Conservation (phyloP, 2,888 invertebrate genomes). For the Sarcophaga rosellei region DNA sequence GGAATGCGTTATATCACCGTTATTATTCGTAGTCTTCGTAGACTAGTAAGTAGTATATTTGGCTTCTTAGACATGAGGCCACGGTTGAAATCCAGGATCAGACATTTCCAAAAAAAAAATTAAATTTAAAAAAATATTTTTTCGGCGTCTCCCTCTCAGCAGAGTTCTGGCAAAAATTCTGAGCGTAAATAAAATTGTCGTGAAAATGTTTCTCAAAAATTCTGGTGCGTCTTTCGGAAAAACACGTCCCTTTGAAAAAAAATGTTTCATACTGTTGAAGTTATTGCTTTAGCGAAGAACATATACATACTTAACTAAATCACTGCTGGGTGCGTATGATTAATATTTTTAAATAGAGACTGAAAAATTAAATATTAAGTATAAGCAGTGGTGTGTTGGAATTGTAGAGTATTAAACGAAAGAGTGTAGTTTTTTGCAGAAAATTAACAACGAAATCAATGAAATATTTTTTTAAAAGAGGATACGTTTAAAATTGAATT, state of each 20-base stretch:
- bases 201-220: background rate
- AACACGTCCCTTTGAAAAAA: background rate
- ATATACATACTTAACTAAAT: background rate
- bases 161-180: background rate
- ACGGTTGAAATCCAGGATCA: background rate
- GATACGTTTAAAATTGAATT: no score
- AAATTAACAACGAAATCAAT: no score
- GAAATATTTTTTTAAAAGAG: no score
- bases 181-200: background rate
- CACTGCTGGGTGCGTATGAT: constrained; percentile 32
- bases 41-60: background rate
- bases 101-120: background rate
- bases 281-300: background rate
- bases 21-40: no score
- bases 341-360: constrained; percentile 10
- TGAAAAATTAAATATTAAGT: background rate
- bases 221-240: background rate
- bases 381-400: background rate
- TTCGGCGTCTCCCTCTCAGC: background rate
- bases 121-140: background rate
- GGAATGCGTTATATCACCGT: no score
- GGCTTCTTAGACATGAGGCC: background rate
- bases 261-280: background rate
- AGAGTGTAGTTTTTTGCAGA: no score
- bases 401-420: no score